Conservation (phyloP, 1,140 invertebrate species). For the Pseudachorutes palmiensis region DNA sequence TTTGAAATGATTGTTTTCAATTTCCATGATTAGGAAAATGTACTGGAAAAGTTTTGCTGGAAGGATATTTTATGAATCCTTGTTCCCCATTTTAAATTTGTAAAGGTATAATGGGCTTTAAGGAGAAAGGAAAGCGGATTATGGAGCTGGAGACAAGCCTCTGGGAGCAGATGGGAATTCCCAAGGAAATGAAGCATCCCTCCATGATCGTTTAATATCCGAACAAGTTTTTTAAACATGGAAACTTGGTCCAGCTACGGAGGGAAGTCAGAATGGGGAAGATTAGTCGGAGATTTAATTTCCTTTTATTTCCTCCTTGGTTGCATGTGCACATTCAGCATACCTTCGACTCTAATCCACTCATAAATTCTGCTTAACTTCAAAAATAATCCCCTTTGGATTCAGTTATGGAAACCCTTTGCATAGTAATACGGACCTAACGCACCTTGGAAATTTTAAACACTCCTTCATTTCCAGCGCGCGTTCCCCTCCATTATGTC, state of each 20-base stretch:
- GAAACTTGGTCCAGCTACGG: not conserved
- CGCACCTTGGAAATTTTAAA: no score
- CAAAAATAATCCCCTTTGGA: not conserved
- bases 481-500: no score
- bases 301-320: not conserved
- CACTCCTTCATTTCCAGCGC: no score
- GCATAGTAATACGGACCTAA: no score
- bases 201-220: not conserved
- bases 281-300: not conserved
- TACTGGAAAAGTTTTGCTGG: no score
- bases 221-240: not conserved
- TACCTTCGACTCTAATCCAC: not conserved
- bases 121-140: not conserved
- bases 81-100: no score
- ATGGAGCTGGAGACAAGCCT: no score
- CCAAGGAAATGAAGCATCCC: not conserved
- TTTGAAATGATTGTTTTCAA: not conserved
- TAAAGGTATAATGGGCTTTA: no score
- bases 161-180: no score
- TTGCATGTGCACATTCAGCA: no score
- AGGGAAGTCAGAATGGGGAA: not conserved
- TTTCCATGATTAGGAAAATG: not conserved
- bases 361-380: not conserved
- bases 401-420: not conserved
- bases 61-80: no score